These are phyloP conservation scores for Neomicropteryx cornuta DNA, from an alignment of 1,140 invertebrate species.

Conservation along the genomic window DNA sequence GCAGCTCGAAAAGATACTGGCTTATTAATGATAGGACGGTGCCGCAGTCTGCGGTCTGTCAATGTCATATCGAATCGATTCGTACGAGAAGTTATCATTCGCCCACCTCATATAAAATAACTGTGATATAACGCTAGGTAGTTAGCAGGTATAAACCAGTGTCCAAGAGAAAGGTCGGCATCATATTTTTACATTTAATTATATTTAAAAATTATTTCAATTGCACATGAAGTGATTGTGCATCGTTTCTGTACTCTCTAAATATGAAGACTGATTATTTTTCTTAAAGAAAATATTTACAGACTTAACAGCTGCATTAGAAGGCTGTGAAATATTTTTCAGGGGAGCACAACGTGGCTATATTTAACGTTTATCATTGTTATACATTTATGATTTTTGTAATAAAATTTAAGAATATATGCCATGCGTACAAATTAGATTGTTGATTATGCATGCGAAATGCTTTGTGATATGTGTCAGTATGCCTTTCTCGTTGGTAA, in stretches of 20 bases:
- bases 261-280: conserved; percentile 44
- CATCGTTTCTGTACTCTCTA: conserved; percentile 38
- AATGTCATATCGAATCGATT: too few relatives aligned
- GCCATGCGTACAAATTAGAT: conserved; percentile 27
- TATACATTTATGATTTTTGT: too few relatives aligned
- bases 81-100: too few relatives aligned
- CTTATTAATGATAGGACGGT: too few relatives aligned
- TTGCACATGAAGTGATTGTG: conserved; percentile 24
- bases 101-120: conserved; percentile 44
- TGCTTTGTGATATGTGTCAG: conserved; percentile 29
- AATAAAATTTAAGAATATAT: conserved; percentile 37
- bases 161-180: conserved; percentile 44
- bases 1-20: too few relatives aligned
- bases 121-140: conserved; percentile 46
- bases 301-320: neutral
- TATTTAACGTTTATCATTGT: too few relatives aligned
- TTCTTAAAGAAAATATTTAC: conserved; percentile 40
- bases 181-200: conserved; percentile 44
- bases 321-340: neutral
- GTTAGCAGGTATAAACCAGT: conserved; percentile 44
- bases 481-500: too few relatives aligned
- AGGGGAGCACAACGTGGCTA: too few relatives aligned
- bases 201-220: conserved; percentile 41
- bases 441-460: conserved; percentile 21
- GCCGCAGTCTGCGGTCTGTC: too few relatives aligned